A percentile compares a stretch with the other conserved stretches of the same genome.
phyloP scores from a whole-genome alignment of 1,140 invertebrate species.

The silkworm (Bombyx mori) region ASM3026992v2 NC_085125.1:10555001-10555500 shows the following conservation, averaged over 20 bases:
- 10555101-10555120: too few species aligned
- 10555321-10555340: conserved; percentile 73
- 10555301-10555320: conserved; percentile 83
- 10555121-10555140: too few species aligned
- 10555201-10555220: conserved; percentile 66
- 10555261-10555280: conserved; percentile 27
- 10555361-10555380: conserved; percentile 52
- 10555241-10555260: conserved; percentile 61
- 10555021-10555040: too few species aligned
- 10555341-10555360: conserved; percentile 54
- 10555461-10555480: too few species aligned
- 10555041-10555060: too few species aligned
- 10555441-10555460: too few species aligned
- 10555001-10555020: too few species aligned
- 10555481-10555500: too few species aligned
- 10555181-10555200: conserved; percentile 58
- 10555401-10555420: conserved; percentile 36
- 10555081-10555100: too few species aligned
- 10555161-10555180: background rate
- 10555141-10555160: too few species aligned
- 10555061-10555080: too few species aligned
- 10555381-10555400: conserved; percentile 48
- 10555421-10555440: too few species aligned
- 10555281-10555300: conserved; percentile 77
- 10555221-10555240: conserved; percentile 58